These are phyloP conservation scores for Lagria hirta DNA, from an alignment of 2,888 invertebrate species.

Conservation along the genomic window DNA sequence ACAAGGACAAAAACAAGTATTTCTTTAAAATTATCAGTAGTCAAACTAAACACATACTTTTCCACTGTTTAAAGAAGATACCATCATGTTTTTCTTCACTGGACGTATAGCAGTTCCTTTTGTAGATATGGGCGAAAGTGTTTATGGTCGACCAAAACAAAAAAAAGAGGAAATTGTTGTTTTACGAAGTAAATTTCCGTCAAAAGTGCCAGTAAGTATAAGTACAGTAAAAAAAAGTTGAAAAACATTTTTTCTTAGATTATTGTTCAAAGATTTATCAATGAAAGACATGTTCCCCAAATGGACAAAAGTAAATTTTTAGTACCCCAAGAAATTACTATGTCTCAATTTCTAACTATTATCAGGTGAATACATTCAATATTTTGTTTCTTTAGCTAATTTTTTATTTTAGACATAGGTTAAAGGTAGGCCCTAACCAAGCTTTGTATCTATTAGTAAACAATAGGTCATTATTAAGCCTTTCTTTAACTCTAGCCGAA, in stretches of 20 bases:
- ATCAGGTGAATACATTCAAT: slow-evolving; percentile 66
- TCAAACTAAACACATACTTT: too few relatives aligned
- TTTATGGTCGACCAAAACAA: slow-evolving; percentile 55
- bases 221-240: neutral
- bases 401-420: slow-evolving; percentile 54
- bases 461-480: slow-evolving; percentile 77
- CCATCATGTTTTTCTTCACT: too few relatives aligned
- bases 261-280: slow-evolving; percentile 79
- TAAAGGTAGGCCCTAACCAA: slow-evolving; percentile 65
- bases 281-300: slow-evolving; percentile 73
- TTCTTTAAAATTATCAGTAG: too few relatives aligned
- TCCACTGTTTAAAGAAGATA: too few relatives aligned
- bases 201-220: slow-evolving; percentile 75
- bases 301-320: slow-evolving; percentile 85
- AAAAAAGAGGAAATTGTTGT: slow-evolving; percentile 78
- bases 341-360: slow-evolving; percentile 85
- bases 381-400: slow-evolving; percentile 6
- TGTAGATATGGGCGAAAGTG: slow-evolving; percentile 10
- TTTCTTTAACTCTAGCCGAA: slow-evolving; percentile 79
- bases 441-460: slow-evolving; percentile 82
- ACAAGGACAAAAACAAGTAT: too few relatives aligned
- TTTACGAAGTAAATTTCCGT: slow-evolving; percentile 76
- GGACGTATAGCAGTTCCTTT: too few relatives aligned
- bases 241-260: slow-evolving; percentile 60
- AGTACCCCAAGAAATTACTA: slow-evolving; percentile 85